Base-by-base conservation (phyloP, 1,140 invertebrate genomes). In the Plodia interpunctella region DNA sequence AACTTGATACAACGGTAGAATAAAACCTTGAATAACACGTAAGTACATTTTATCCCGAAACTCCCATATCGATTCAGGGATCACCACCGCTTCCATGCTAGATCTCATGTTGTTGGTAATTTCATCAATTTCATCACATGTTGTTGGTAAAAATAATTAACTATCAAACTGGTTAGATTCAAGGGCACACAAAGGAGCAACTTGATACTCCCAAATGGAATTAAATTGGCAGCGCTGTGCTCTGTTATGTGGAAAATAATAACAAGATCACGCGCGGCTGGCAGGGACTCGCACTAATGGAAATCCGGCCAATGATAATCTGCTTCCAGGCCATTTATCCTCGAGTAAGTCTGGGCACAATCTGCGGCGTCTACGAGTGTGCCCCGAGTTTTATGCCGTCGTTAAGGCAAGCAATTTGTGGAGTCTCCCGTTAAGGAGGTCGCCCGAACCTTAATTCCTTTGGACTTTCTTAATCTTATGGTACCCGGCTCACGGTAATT, bases 281-380 rank as follows among this genome's bases (percentile, higher is more conserved):
- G 85, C 80, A 88, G 85, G 85, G 85, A 83, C 83, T 82, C 70
- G 52, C 60, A 68, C 78, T 85, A 88, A 88, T 86, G 76, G 85
- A 88, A 88, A 86, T 79, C 79, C 82, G 67, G 78, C 82, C 83
- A 88, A 88, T 88, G 85, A 88, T 88, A 88, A 88, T 88, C 85
- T 88, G 85, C 85, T 88, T 88, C 85, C 85, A 82, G 82, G 85
- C 83, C 85, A 88, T 88, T 88, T 87, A 88, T 88, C 85, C 85
- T 80, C 68, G 78, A 83, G 76, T 88, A 88, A 88, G 86, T 84
- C 86, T 87, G 71, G 80, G 83, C 70, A 83, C 78, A 86, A 84
- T 86, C 86, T 88, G 86, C 68, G 86, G 86, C 80, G 76, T 83
- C 82, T 85, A 70, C 71, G 74, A 83, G 74, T 77, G 79, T 72